Evolutionary conservation across 2,797 vertebrate species (phyloP), one percentile per base, ranked within the genome.

Genomic region (Amblyopsis hoosieri): DNA sequence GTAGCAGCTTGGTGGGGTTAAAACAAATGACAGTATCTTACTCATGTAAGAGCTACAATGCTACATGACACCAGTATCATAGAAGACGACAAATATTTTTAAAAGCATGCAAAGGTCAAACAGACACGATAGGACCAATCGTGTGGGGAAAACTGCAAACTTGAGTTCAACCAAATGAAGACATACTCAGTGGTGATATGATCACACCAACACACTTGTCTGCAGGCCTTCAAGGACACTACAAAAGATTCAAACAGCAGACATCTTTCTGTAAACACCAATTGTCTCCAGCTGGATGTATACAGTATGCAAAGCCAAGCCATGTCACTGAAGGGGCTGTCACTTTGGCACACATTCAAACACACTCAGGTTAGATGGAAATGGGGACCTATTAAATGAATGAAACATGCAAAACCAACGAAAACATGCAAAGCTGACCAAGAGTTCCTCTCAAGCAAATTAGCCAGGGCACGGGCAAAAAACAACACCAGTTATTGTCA

Each of bases 301-400:
- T 15, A 12, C 15, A 57, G 13, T 42, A 15, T 23, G 37, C 17
- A 13, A 50, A 53, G 49, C 12, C n/a, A n/a, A 63, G 5, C 17
- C 45, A 48, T 54, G 17, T 62, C 56, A 64, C 53, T 55, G 9
- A 29, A 29, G 23, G 23, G 23, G 23, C 23, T 29, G 23, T 29
- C 37, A 42, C 37, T 42, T 42, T 10, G 8, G 37, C 37, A 42
- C 37, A 45, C 10, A 29, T 29, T 29, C 23, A 29, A 29, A 29
- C 23, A 29, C 64, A 73, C 56, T 67, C 72, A 71, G 58, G 63
- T 57, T 37, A 60, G 47, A 81, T 81, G 71, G 54, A 82, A 79
- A 84, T 77, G 60, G 69, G 51, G 74, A 57, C 72, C 51, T 60
- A 75, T 78, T 80, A 79, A 75, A 54, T 58, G 56, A 51, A 45